Conservation (phyloP, 2,113 vertebrate genomes). For the Monopterus albus region DNA sequence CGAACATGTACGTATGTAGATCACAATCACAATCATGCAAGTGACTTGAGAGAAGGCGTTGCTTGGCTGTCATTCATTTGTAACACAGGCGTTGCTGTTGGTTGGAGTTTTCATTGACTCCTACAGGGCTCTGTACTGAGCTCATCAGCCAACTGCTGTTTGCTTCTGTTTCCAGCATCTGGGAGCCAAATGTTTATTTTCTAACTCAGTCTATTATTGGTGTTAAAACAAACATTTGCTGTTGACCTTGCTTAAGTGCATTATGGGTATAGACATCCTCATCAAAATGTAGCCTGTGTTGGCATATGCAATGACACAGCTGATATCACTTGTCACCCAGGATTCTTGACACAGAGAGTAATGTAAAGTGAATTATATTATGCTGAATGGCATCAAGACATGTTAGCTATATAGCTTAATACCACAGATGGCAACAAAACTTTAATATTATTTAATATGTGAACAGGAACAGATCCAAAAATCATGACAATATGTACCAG, state of each 20-base stretch:
- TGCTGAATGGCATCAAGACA: too few relatives aligned
- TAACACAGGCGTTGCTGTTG: constrained; percentile 6
- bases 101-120: constrained; percentile 37
- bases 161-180: constrained; percentile 31
- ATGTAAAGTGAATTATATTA: neutral
- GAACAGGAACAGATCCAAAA: too few relatives aligned
- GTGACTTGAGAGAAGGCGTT: neutral
- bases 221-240: constrained; percentile 34
- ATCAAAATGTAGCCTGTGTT: neutral
- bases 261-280: neutral
- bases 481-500: too few relatives aligned
- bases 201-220: constrained; percentile 8
- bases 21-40: neutral
- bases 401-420: too few relatives aligned
- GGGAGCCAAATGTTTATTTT: constrained; percentile 48
- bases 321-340: neutral
- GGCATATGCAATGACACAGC: neutral
- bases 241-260: constrained; percentile 4
- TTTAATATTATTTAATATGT: too few relatives aligned
- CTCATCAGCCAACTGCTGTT: constrained; percentile 60
- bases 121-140: constrained; percentile 36
- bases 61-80: constrained; percentile 2
- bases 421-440: neutral
- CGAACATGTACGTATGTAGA: neutral
- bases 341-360: neutral